Evolutionary conservation across 2,797 vertebrate genomes (phyloP), one percentile per base, ranked within the genome.

Genomic region (Capromys pilorides): DNA sequence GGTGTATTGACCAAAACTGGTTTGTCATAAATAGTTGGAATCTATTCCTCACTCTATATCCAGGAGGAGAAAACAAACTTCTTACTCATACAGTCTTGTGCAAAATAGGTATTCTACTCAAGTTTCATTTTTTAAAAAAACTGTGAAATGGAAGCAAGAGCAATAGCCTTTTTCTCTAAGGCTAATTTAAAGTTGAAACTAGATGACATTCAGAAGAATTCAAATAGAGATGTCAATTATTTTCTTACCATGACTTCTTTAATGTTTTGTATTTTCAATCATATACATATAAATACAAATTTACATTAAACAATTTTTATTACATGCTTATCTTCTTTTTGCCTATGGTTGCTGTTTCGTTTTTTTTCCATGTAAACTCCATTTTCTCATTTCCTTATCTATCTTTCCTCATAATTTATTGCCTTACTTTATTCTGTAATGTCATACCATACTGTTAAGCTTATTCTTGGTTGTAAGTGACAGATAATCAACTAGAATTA

Each of bases 401-500:
- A 33, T 6, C 18, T 21, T 22, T 92, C 7, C 5, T 71, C 88
- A 5, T 54, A 93, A 90, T 77, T 81, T 92, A 77, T 0, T 86
- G 2, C 26, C 88, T 86, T 73, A 71, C 12, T 90, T 93, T 69
- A 83, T 61, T 81, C 62, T 64, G 73, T 2, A 79, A 59, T 45
- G 26, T 73, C 88, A 88, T 67, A 45, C 14, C 12, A 84, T 4
- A 80, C 7, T 62, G 39, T 67, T 86, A 91, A 36, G 22, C 28
- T 73, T 36, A 75, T 45, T 94, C 36, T 79, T 73, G 36, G 11
- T 14, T 80, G 22, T 26, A 92, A 92, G 80, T 61, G 41, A 77
- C 61, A 94, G 4, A 81, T 78, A 96, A 83, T 87, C 54, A 88
- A 94, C 39, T 57, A 92, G 79, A 93, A 88, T 94, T 84, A 86